phyloP scores from a whole-genome alignment of 1,140 invertebrate species.

The Rhynchophorus ferrugineus region DNA sequence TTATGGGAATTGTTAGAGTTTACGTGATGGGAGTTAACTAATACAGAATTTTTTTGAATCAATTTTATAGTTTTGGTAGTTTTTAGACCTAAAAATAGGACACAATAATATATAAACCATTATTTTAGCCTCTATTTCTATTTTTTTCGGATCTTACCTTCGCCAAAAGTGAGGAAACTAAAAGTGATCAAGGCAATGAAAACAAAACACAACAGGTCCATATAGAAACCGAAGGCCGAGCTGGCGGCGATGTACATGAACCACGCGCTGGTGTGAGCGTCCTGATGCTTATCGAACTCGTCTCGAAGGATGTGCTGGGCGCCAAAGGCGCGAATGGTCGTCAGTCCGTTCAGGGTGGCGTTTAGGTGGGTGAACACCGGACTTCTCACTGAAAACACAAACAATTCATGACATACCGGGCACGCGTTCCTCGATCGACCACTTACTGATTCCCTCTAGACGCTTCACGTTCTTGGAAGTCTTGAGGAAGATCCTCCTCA shows the following conservation, averaged over 20 bases:
- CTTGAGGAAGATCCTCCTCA: constrained; percentile 52
- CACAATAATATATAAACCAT: too few species aligned
- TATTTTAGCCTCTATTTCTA: too few species aligned
- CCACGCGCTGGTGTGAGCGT: constrained; percentile 57
- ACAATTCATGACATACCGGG: too few species aligned
- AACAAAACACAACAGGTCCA: constrained; percentile 30
- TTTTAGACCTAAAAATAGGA: too few species aligned
- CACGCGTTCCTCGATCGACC: too few species aligned
- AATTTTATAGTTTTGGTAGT: too few species aligned
- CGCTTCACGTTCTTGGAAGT: constrained; percentile 59
- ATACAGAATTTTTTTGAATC: too few species aligned
- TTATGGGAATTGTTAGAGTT: too few species aligned
- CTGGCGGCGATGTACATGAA: constrained; percentile 49
- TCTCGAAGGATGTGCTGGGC: constrained; percentile 61
- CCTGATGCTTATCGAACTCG: constrained; percentile 62
- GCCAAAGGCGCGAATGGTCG: constrained; percentile 68
- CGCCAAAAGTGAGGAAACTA: constrained; percentile 32
- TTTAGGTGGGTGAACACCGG: constrained; percentile 78
- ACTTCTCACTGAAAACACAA: constrained; percentile 52
- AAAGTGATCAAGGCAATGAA: constrained; percentile 31
- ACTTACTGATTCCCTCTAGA: constrained; percentile 55
- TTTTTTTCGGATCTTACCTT: too few species aligned
- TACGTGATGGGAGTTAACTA: too few species aligned
- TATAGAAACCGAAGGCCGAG: constrained; percentile 30
- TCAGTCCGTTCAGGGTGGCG: constrained; percentile 68